phyloP scores from a whole-genome alignment of 2,113 vertebrate genomes.

The Mesitornis unicolor region DNA sequence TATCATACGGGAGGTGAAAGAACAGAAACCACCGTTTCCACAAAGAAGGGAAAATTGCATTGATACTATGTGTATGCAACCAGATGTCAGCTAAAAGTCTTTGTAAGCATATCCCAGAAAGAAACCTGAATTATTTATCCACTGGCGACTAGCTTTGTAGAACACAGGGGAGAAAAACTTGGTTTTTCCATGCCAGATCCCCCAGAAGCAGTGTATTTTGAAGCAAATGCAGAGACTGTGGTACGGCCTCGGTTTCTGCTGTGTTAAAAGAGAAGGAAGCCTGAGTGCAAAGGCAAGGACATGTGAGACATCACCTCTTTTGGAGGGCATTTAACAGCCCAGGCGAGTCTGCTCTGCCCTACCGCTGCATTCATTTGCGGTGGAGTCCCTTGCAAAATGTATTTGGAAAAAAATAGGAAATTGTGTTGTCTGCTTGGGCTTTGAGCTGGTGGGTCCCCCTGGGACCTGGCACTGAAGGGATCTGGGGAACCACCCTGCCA shows the following conservation, averaged over 20 bases:
- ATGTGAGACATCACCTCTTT: neutral
- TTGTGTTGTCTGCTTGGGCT: neutral
- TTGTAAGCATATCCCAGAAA: neutral
- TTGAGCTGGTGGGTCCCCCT: rapidly evolving
- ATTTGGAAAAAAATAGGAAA: neutral
- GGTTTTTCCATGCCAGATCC: neutral
- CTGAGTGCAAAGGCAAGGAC: neutral
- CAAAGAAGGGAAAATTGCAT: neutral
- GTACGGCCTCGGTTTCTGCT: neutral
- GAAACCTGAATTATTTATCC: neutral
- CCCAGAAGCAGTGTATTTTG: rapidly evolving
- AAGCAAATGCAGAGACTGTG: neutral
- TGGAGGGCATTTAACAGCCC: neutral
- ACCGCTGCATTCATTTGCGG: neutral
- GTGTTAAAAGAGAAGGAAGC: too few species aligned
- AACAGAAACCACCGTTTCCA: neutral
- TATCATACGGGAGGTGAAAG: neutral
- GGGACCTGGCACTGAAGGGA: neutral
- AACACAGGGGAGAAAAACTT: neutral
- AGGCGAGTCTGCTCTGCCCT: neutral
- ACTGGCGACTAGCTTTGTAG: neutral
- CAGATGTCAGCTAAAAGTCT: neutral
- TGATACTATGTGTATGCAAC: neutral
- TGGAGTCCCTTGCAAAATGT: rapidly evolving
- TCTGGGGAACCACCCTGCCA: neutral